These are phyloP conservation scores for Acrossocheilus fasciatus DNA, from an alignment of 2,797 vertebrate genomes.

Conservation along the genomic window DNA sequence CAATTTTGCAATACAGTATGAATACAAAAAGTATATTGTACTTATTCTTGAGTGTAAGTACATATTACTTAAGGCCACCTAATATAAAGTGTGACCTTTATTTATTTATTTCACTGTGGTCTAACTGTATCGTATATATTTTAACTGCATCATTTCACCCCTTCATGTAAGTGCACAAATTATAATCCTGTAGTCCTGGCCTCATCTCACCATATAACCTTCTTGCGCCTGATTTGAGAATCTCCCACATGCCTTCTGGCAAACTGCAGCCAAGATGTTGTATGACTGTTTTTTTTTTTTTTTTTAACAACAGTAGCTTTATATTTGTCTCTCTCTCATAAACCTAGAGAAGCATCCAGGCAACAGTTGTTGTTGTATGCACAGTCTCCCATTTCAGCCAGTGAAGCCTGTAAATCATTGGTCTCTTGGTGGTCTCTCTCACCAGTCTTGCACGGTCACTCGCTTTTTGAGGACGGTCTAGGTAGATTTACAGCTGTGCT, in stretches of 20 bases:
- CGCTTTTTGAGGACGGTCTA: neutral
- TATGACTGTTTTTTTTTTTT: neutral
- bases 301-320: neutral
- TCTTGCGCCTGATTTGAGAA: neutral
- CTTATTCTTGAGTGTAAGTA: too few species aligned
- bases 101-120: neutral
- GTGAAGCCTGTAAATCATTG: slow-evolving; percentile 28
- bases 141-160: neutral
- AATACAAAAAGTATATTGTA: too few species aligned
- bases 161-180: neutral
- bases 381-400: slow-evolving; percentile 12
- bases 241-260: neutral
- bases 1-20: too few species aligned
- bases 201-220: neutral
- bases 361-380: slow-evolving; percentile 23
- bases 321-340: slow-evolving; percentile 15
- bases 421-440: slow-evolving; percentile 35
- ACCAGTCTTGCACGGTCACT: slow-evolving; percentile 20
- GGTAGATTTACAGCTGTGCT: slow-evolving; percentile 28
- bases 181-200: neutral
- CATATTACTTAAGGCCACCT: too few species aligned
- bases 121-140: neutral
- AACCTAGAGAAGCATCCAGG: neutral
- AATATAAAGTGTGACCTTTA: too few species aligned
- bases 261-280: neutral